These are phyloP conservation scores for Coelopa frigida DNA, from an alignment of 1,140 invertebrate genomes.

Conservation along the genomic window DNA sequence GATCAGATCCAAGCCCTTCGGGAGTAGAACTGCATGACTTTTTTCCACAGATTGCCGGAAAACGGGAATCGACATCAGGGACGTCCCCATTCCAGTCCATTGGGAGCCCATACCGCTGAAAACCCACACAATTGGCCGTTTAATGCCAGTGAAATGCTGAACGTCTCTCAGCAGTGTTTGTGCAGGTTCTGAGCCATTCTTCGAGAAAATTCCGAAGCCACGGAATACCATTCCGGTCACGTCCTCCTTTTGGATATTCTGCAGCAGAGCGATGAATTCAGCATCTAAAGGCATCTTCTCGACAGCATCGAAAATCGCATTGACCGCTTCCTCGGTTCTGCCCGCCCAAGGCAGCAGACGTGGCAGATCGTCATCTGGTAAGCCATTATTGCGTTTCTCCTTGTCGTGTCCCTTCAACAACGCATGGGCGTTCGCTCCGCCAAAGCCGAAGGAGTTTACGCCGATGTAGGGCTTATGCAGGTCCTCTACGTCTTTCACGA, in stretches of 20 bases:
- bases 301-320: constrained; percentile 58
- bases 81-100: constrained; percentile 75
- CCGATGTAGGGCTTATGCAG: constrained; percentile 56
- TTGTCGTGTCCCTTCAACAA: constrained; percentile 56
- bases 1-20: constrained; percentile 70
- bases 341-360: constrained; percentile 52
- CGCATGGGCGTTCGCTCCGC: constrained; percentile 68
- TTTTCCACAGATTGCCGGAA: constrained; percentile 66
- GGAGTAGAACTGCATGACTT: constrained; percentile 63
- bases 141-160: constrained; percentile 53
- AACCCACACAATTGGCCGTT: constrained; percentile 72
- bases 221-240: constrained; percentile 52
- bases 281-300: constrained; percentile 51
- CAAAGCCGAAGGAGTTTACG: constrained; percentile 84
- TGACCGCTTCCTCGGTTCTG: constrained; percentile 58
- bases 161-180: constrained; percentile 46
- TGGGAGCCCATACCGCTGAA: constrained; percentile 90
- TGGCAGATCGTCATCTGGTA: constrained; percentile 49
- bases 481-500: constrained; percentile 58
- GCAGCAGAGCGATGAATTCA: constrained; percentile 52
- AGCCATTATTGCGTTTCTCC: constrained; percentile 48
- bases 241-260: constrained; percentile 50
- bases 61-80: constrained; percentile 56
- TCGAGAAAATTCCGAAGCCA: constrained; percentile 50
- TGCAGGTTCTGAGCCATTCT: constrained; percentile 46